phyloP scores from a whole-genome alignment of 2,113 vertebrate genomes.

The Pluvianellus socialis region DNA sequence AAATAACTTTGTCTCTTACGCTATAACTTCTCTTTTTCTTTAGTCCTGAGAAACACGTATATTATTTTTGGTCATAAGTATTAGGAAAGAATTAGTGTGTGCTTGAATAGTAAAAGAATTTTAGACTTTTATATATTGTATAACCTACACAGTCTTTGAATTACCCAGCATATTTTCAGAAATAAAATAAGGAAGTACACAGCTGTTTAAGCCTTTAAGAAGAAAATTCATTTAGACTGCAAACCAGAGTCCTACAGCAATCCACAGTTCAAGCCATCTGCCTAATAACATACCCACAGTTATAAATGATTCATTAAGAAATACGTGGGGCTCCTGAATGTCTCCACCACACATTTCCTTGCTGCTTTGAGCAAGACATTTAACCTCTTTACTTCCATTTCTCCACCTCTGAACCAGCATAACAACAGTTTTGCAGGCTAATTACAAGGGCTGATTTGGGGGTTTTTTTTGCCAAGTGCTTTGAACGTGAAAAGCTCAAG shows the following conservation, averaged over 20 bases:
- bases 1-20: background rate
- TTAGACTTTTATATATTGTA: background rate
- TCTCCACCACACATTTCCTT: conserved; percentile 58
- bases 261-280: conserved; percentile 12
- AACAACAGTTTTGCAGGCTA: background rate
- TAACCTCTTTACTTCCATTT: conserved; percentile 29
- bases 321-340: conserved; percentile 30
- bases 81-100: background rate
- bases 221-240: conserved; percentile 7
- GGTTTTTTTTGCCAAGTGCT: background rate
- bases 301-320: conserved; percentile 59
- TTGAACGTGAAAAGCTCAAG: background rate
- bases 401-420: conserved; percentile 11
- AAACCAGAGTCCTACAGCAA: conserved; percentile 12
- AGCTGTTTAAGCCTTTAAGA: background rate
- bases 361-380: background rate
- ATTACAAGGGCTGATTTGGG: background rate
- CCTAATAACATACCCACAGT: conserved; percentile 13
- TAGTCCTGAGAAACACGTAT: background rate
- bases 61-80: background rate
- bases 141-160: background rate
- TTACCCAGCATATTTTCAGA: background rate
- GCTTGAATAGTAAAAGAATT: background rate
- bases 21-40: background rate
- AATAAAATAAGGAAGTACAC: background rate